Base-by-base conservation (phyloP, 2,113 vertebrate species). In the Zosterops borbonicus region DNA sequence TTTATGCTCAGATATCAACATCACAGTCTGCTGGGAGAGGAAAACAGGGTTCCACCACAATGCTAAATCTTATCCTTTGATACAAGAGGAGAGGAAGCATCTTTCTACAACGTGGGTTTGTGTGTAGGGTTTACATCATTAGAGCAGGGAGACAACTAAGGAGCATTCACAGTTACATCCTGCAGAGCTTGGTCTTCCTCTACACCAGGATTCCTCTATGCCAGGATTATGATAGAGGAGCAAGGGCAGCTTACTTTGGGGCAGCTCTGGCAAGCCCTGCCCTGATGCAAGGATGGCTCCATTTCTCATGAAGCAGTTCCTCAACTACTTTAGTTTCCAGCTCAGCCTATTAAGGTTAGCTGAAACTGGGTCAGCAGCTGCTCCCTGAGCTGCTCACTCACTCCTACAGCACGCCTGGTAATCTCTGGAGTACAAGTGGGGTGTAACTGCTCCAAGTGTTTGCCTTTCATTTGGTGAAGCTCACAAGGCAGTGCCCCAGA, bases 311-410 rank as follows among this genome's bases (percentile, higher is more conserved):
- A 64, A 87, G 85, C 67, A 46, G 81, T 58, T 88, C 88, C 90
- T 93, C 94, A 73, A 69, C 75, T 35, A 37, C 92, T 94, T 83
- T 15, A 82, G 92, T 74, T 94, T 73, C n/a, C 55, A 73, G 67
- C 85, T 92, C 31, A 35, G 78, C 1, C 28, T 93, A 94, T 88
- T 95, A 88, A 92, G 70, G 90, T 65, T 93, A 76, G 79, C 70
- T 88, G 95, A 95, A 96, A 96, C 23, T 96, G 92, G 96, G 96
- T 96, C 95, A 96, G 94, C 82, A 83, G 86, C 96, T 42, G 89
- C 86, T 82, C 77, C 33, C 33, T 47, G 86, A 95, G 96, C 96
- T 86, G 92, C 88, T 94, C 92, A 71, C 78, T 87, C 79, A 37
- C 83, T 95, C 90, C 95, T 78, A 12, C 88, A 88, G 79, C 92